Evolutionary conservation across 2,113 vertebrate genomes (phyloP).

Genomic region (Acrocephalus kingi): DNA sequence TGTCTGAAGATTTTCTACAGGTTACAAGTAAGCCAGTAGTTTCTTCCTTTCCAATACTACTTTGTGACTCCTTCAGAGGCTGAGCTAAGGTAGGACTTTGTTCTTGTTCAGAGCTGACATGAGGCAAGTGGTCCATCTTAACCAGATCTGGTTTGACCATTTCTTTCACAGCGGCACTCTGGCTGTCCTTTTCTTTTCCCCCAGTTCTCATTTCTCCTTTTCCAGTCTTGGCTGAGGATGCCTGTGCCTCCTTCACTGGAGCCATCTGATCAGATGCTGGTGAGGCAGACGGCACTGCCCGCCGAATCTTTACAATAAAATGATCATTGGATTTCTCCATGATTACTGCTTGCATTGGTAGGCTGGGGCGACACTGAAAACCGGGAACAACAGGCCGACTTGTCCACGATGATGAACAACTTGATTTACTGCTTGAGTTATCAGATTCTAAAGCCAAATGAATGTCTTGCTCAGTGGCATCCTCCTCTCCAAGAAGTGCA

Average conservation of each 20-base stretch:
- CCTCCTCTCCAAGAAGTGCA: slow-evolving; percentile 88
- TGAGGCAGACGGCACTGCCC: slow-evolving; percentile 65
- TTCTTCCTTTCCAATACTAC: neutral
- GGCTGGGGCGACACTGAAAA: slow-evolving; percentile 86
- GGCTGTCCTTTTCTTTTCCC: slow-evolving; percentile 21
- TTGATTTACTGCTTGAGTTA: slow-evolving; percentile 88
- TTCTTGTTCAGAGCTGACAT: neutral
- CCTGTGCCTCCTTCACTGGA: neutral
- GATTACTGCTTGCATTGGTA: slow-evolving; percentile 94
- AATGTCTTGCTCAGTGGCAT: slow-evolving; percentile 92
- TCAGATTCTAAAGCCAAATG: slow-evolving; percentile 94
- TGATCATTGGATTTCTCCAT: slow-evolving; percentile 97
- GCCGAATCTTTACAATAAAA: slow-evolving; percentile 93
- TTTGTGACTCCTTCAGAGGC: slow-evolving; percentile 23
- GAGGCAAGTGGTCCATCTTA: neutral
- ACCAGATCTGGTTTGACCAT: neutral
- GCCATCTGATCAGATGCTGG: slow-evolving; percentile 20
- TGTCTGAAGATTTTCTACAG: slow-evolving; percentile 37
- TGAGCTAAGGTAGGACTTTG: slow-evolving; percentile 55
- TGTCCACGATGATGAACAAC: slow-evolving; percentile 75
- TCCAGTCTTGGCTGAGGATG: neutral
- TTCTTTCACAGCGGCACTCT: neutral
- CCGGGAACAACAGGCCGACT: slow-evolving; percentile 54
- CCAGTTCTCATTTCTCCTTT: slow-evolving; percentile 16
- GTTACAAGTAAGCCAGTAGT: neutral